phyloP scores from a whole-genome alignment of 2,888 invertebrate genomes.

The Amblyjoppa fuscipennis region DNA sequence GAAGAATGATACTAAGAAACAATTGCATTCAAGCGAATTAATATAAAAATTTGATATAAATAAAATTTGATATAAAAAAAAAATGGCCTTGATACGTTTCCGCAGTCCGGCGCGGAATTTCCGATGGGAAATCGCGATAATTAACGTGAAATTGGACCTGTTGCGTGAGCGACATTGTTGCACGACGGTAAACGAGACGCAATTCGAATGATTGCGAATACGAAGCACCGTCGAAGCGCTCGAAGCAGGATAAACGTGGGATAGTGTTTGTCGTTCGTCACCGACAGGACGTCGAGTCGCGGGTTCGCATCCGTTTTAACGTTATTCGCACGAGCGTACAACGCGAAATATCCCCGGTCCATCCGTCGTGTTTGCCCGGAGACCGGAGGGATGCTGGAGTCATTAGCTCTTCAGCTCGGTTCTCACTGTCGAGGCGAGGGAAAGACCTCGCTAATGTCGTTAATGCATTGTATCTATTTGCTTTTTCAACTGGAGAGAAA shows the following conservation, averaged over 20 bases:
- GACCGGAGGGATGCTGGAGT: slow-evolving; percentile 32
- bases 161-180: slow-evolving; percentile 34
- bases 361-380: slow-evolving; percentile 44
- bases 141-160: slow-evolving; percentile 2
- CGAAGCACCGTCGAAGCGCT: slow-evolving; percentile 31
- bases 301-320: slow-evolving; percentile 61
- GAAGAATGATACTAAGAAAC: background rate
- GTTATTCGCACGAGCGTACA: slow-evolving; percentile 60
- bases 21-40: background rate
- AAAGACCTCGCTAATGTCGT: slow-evolving; percentile 22
- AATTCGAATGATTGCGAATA: slow-evolving; percentile 52
- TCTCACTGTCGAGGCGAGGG: slow-evolving; percentile 54
- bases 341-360: slow-evolving; percentile 59
- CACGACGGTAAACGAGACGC: slow-evolving; percentile 44
- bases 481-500: background rate
- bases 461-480: slow-evolving; percentile 20
- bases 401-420: slow-evolving; percentile 29
- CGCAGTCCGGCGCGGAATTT: background rate
- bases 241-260: slow-evolving; percentile 66
- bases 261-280: slow-evolving; percentile 41
- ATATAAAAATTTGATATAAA: background rate
- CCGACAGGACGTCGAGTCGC: slow-evolving; percentile 58
- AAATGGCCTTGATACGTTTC: background rate
- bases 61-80: too few species aligned
- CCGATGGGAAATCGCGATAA: slow-evolving; percentile 4